phyloP scores from a whole-genome alignment of 2,888 invertebrate species.

The Synanthedon formicaeformis region DNA sequence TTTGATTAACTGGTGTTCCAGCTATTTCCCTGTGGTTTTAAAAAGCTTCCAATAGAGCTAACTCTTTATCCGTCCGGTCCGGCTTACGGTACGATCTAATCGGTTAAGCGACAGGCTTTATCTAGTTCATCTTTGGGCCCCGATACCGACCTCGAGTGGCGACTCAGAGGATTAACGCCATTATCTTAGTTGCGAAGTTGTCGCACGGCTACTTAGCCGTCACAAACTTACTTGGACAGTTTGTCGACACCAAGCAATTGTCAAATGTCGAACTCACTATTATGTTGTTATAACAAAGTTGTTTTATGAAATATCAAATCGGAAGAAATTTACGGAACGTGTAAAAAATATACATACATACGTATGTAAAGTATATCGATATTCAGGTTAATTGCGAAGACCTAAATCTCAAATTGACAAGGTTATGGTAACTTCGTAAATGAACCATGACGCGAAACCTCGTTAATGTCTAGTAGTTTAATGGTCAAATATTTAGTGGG shows the following conservation, averaged over 20 bases:
- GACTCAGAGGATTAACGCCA: slow-evolving; percentile 38
- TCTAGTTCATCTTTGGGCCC: slow-evolving; percentile 33
- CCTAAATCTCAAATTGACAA: too few species aligned
- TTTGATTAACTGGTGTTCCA: not conserved
- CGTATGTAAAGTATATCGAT: too few species aligned
- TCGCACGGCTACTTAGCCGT: slow-evolving; percentile 35
- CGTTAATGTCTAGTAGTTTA: too few species aligned
- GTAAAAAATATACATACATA: too few species aligned
- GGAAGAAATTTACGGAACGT: too few species aligned
- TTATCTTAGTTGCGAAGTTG: slow-evolving; percentile 44
- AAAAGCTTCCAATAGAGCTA: not conserved
- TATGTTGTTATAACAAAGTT: too few species aligned
- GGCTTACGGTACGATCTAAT: slow-evolving; percentile 20
- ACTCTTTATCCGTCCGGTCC: not conserved
- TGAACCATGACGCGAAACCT: too few species aligned
- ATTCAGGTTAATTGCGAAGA: too few species aligned
- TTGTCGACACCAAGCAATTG: slow-evolving; percentile 8
- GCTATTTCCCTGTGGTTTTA: not conserved
- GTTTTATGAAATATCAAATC: too few species aligned
- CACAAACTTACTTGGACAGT: slow-evolving; percentile 23
- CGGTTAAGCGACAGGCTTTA: slow-evolving; percentile 39
- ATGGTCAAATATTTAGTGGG: too few species aligned
- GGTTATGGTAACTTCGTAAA: too few species aligned
- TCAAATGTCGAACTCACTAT: not conserved
- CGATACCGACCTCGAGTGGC: slow-evolving; percentile 24